phyloP scores from a whole-genome alignment of 2,888 invertebrate species.

The Fragum sueziense region DNA sequence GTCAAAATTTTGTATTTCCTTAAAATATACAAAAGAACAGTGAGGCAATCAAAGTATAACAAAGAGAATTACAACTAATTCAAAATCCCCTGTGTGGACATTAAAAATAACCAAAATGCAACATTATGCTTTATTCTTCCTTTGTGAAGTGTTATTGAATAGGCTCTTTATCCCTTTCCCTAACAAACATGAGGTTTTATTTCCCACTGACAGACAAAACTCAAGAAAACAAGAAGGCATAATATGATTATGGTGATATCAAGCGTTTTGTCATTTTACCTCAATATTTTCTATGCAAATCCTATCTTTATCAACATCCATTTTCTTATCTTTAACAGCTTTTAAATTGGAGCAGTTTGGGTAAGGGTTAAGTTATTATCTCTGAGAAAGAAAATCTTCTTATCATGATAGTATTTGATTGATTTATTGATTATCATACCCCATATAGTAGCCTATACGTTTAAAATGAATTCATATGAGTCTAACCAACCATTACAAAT shows the following conservation, averaged over 20 bases:
- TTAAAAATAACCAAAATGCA: neutral
- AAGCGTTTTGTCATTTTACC: neutral
- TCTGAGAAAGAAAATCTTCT: too few species aligned
- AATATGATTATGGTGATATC: neutral
- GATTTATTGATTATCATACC: too few species aligned
- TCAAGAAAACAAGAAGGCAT: neutral
- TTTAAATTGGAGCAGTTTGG: neutral
- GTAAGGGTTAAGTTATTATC: neutral
- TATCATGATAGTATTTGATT: too few species aligned
- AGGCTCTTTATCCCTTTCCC: neutral
- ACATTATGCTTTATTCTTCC: neutral
- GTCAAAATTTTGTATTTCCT: too few species aligned
- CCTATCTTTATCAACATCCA: neutral
- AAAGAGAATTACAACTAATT: too few species aligned
- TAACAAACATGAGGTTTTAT: neutral
- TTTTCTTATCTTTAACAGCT: neutral
- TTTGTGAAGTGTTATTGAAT: neutral
- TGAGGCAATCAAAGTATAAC: too few species aligned
- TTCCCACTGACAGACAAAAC: neutral
- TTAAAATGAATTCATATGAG: too few species aligned
- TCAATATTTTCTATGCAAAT: neutral
- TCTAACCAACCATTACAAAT: too few species aligned
- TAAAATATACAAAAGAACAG: too few species aligned
- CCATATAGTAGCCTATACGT: too few species aligned
- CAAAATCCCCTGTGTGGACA: too few species aligned